Evolutionary conservation across 2,797 vertebrate species (phyloP), one percentile per base, ranked within the genome.

Genomic region (Synanceia verrucosa): DNA sequence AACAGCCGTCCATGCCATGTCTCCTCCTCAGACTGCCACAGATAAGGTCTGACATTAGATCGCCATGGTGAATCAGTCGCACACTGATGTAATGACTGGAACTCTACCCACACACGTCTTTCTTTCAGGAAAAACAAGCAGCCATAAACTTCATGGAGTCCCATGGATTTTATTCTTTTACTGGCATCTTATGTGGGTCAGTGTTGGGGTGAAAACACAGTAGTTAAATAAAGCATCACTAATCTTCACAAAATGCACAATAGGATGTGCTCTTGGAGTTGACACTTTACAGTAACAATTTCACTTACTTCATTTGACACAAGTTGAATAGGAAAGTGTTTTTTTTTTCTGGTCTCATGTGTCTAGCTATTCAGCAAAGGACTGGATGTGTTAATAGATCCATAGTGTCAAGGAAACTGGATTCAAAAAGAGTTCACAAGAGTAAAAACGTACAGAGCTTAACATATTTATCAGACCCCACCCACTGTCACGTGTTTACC

Each of bases 11-110:
- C 26, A 48, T 29, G 23, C 48, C 41, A 19, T 29, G 47, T 82
- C 82, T 86, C 73, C 78, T 56, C 43, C 26, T 33, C 19, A 66
- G 82, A 76, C 79, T 86, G 46, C 59, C 66, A 28, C 28, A 73
- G 78, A 87, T 86, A 84, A 79, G 58, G 47, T 43, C 19, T 1
- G 12, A 2, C 51, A 48, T 61, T 21, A 52, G 55, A 56, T 68
- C 1, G 9, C 46, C 53, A 55, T 13, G 47, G 28, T 24, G 4
- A 65, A 12, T 41, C 36, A 37, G 16, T 63, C 61, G 48, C 51
- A 63, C 37, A 5, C 11, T 31, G 29, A 52, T 48, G 19, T 9
- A 21, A 6, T 18, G 31, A 71, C 11, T 8, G 0, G 37, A 60
- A 59, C 19, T 67, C 31, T 7, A 4, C 41, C 8, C 44, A 6